phyloP scores from a whole-genome alignment of 2,888 invertebrate genomes.

The Amphipoea oculea region DNA sequence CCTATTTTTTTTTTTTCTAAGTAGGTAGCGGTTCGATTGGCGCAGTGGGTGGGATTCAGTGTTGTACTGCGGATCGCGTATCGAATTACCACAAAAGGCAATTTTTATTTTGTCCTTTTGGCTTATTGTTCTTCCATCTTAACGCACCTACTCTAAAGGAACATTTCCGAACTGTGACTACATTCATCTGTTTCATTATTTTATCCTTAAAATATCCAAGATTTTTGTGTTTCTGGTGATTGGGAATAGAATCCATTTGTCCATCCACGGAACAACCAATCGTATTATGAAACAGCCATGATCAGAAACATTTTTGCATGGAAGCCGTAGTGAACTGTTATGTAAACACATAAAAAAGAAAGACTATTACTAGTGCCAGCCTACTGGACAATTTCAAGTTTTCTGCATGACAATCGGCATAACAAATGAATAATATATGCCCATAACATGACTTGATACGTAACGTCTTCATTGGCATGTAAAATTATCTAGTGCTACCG shows the following conservation, averaged over 20 bases:
- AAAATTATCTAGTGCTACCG: constrained; percentile 14
- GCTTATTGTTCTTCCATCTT: not conserved
- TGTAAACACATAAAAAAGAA: not conserved
- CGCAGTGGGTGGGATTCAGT: not conserved
- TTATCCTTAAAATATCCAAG: not conserved
- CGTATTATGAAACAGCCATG: not conserved
- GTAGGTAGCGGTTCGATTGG: not conserved
- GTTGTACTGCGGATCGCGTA: not conserved
- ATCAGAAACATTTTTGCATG: not conserved
- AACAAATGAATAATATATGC: constrained; percentile 39
- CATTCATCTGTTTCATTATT: not conserved
- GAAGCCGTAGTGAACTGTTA: not conserved
- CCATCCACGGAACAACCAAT: not conserved
- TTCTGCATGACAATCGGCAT: constrained; percentile 14
- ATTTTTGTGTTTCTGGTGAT: not conserved
- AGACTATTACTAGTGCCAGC: constrained; percentile 2
- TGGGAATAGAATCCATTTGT: not conserved
- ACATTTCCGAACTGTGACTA: not conserved
- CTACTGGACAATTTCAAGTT: constrained; percentile 41
- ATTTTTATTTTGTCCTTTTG: not conserved
- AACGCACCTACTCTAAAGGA: not conserved
- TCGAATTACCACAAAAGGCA: not conserved
- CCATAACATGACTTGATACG: constrained; percentile 43
- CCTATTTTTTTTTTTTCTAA: not conserved
- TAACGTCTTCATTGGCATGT: constrained; percentile 31